Conservation (phyloP, 37 sponge, comb jelly and placozoan species). For the Bolinopsis microptera region DNA sequence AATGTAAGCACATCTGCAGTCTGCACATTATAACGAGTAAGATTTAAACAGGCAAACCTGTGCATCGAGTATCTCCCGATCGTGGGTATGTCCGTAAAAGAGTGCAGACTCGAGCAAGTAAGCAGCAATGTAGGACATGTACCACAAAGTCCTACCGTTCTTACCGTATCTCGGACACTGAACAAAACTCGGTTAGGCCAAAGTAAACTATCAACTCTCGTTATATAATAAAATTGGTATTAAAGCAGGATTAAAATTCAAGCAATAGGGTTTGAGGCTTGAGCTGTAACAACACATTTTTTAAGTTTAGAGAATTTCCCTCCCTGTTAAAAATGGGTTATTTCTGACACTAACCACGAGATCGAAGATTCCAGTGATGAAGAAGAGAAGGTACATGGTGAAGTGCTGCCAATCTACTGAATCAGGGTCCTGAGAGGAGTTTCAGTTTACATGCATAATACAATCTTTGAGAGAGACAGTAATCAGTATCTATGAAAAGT, state of each 20-base stretch:
- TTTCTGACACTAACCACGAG: background rate
- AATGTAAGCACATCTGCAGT: background rate
- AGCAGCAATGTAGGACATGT: conserved; percentile 30
- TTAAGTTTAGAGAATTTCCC: too few relatives aligned
- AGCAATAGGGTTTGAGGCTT: too few relatives aligned
- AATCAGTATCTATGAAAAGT: too few relatives aligned
- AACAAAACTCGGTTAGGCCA: background rate
- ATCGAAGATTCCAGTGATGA: background rate
- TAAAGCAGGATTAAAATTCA: too few relatives aligned
- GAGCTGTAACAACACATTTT: too few relatives aligned
- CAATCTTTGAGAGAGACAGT: background rate
- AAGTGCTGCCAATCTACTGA: conserved; percentile 44
- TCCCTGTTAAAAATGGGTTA: background rate
- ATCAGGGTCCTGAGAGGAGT: background rate
- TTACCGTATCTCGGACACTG: conserved; percentile 6
- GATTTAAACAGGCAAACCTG: background rate
- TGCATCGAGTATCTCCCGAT: background rate
- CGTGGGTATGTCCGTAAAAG: background rate
- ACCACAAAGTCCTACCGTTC: background rate
- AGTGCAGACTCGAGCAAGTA: background rate
- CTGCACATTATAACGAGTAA: background rate
- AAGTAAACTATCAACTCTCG: background rate
- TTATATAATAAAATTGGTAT: background rate
- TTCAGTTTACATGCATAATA: too few relatives aligned
- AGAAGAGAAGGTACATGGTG: background rate